Base-by-base conservation (phyloP, 2,888 invertebrate genomes). In the Erebia ligea region DNA sequence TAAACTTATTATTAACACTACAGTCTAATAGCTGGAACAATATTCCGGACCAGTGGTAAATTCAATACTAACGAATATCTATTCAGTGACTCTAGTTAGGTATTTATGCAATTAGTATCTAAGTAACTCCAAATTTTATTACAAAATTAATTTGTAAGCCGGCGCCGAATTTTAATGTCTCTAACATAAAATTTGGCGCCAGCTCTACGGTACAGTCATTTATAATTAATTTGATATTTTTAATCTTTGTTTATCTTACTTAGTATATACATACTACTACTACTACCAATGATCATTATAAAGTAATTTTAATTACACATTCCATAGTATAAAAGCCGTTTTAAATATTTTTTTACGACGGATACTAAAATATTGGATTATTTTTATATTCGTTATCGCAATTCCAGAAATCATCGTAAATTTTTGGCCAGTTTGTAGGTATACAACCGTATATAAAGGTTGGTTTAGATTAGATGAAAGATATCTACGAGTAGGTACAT, bases 281-380 rank as follows among this genome's bases (percentile, higher is more conserved):
- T 34, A 13, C n/a, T n/a, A 34, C n/a, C 34, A 15, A 42, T 42
- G 61, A 45, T 34, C 34, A 34, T 61, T 19, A 61, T 61, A 61
- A 45, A 61, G 2, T 13, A n/a, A 11, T 45, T 45, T 61, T 61
- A 42, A 61, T 61, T 17, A 45, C 42, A 40, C 11, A 45, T 61
- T 61, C 45, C 19, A 61, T 40, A n/a, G 61, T 17, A 61, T 11
- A 42, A 11, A 40, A 17, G 10, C 42, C 42, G n/a, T 52, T 40
- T n/a, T 1, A 54, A n/a, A 17, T 52, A 61, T 59, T 64, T 59
- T 64, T 64, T 45, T 54, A 71, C 61, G 63, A 34, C 52, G 11
- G 48, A 52, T 52, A 56, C 66, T 52, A 67, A 67, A 61, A 40
- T 62, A 68, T 45, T 54, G 42, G 15, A 62, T 56, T 42, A 42